phyloP scores from a whole-genome alignment of 2,888 invertebrate species.

The Melieria crassipennis region DNA sequence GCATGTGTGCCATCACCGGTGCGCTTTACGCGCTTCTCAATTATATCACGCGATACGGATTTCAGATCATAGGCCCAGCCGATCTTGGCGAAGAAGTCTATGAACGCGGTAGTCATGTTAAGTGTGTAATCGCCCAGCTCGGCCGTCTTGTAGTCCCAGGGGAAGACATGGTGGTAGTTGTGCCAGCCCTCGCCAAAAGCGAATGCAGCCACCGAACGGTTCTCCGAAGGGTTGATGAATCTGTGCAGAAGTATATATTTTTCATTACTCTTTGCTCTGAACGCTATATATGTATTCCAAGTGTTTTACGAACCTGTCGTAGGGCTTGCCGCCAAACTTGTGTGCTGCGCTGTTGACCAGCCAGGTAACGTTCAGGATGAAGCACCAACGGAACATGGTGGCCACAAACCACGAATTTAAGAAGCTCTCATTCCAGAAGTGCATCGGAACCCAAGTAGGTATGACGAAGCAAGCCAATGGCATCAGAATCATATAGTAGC shows the following conservation, averaged over 20 bases:
- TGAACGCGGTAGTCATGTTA: conserved; percentile 80
- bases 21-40: conserved; percentile 75
- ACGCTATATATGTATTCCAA: neutral
- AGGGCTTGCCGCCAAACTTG: conserved; percentile 79
- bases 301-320: conserved; percentile 70
- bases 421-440: conserved; percentile 80
- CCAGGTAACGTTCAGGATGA: conserved; percentile 88
- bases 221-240: conserved; percentile 75
- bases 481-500: conserved; percentile 80
- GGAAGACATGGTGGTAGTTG: conserved; percentile 86
- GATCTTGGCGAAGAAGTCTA: conserved; percentile 82
- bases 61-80: conserved; percentile 91
- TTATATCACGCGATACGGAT: conserved; percentile 77
- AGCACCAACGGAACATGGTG: conserved; percentile 80
- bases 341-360: conserved; percentile 91
- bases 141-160: conserved; percentile 86
- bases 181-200: conserved; percentile 84
- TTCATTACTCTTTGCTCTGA: neutral
- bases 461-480: conserved; percentile 79
- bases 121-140: conserved; percentile 78
- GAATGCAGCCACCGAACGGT: conserved; percentile 71
- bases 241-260: conserved; percentile 54
- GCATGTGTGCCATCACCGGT: conserved; percentile 81
- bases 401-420: conserved; percentile 75
- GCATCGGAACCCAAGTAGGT: conserved; percentile 80